Evolutionary conservation across 1,140 invertebrate genomes (phyloP).

Genomic region (Tetragnatha versicolor): DNA sequence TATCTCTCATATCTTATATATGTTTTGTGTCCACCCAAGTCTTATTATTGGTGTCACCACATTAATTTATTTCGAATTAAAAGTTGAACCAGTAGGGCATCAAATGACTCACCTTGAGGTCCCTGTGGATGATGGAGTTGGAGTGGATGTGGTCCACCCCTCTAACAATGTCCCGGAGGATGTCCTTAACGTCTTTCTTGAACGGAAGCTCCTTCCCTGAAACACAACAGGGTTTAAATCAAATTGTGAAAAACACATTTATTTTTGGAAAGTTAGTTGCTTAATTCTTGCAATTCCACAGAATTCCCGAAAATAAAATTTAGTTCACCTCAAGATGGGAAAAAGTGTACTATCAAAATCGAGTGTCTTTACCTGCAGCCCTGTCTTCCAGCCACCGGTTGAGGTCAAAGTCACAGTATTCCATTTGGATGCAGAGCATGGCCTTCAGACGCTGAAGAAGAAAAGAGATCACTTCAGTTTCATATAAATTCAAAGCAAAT

Average conservation of each 20-base stretch:
- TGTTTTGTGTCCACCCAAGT: no score
- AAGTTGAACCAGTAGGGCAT: no score
- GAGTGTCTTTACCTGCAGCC: slow-evolving; percentile 64
- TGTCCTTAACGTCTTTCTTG: slow-evolving; percentile 66
- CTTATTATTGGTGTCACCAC: no score
- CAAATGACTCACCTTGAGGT: slow-evolving; percentile 72
- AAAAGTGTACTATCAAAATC: neutral
- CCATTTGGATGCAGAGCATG: slow-evolving; percentile 83
- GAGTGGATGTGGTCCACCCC: slow-evolving; percentile 82
- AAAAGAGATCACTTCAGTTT: no score
- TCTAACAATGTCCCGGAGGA: slow-evolving; percentile 75
- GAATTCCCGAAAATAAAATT: neutral
- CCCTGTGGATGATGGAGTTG: slow-evolving; percentile 79
- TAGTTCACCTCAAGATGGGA: neutral
- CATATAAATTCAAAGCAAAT: no score
- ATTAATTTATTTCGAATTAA: no score
- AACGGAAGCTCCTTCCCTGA: slow-evolving; percentile 20
- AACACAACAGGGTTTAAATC: neutral
- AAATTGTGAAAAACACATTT: neutral
- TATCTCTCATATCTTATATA: no score
- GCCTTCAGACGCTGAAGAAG: slow-evolving; percentile 64
- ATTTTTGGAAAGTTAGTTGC: neutral
- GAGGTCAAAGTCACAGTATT: slow-evolving; percentile 76
- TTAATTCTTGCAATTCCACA: neutral
- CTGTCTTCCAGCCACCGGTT: slow-evolving; percentile 75